A percentile compares a stretch with the other conserved stretches of the same genome.
Evolutionary conservation across 1,140 invertebrate genomes (phyloP).

Genomic region (Dermatophagoides farinae): DNA sequence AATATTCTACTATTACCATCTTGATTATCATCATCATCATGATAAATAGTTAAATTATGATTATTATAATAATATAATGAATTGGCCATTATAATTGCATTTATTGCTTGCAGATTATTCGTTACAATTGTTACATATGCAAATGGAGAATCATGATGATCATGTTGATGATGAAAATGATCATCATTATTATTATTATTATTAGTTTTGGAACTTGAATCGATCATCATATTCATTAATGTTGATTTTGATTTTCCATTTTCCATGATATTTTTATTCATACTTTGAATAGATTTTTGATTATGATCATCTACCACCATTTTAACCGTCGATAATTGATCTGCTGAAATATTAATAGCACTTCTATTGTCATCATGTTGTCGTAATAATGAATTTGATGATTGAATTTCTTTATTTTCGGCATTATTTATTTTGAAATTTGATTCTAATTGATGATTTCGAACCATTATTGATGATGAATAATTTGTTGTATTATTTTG

Average conservation of each 20-base stretch:
- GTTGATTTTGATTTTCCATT: no score
- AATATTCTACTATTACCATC: no score
- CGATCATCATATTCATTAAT: neutral
- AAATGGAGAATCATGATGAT: neutral
- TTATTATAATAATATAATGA: conserved; percentile 9
- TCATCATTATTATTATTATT: neutral
- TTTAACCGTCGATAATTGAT: no score
- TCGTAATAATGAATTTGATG: no score
- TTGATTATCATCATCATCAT: neutral
- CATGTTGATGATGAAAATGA: neutral
- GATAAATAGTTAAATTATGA: neutral
- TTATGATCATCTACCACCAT: neutral
- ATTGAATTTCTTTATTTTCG: no score
- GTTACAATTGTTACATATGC: conserved; percentile 10
- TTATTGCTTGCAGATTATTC: conserved; percentile 8
- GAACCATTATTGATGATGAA: no score
- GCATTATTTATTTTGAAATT: no score
- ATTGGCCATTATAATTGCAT: conserved; percentile 11
- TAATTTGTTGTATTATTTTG: no score
- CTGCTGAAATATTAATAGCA: no score
- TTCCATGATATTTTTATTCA: neutral
- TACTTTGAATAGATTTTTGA: neutral
- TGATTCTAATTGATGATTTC: no score
- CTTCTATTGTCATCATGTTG: no score
- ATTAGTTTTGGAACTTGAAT: no score